Percentiles rank a stretch among this genome's conserved stretches.
These are phyloP conservation scores for Trichopoda pennipes DNA, from an alignment of 2,888 invertebrate species.

Conservation along the genomic window DNA sequence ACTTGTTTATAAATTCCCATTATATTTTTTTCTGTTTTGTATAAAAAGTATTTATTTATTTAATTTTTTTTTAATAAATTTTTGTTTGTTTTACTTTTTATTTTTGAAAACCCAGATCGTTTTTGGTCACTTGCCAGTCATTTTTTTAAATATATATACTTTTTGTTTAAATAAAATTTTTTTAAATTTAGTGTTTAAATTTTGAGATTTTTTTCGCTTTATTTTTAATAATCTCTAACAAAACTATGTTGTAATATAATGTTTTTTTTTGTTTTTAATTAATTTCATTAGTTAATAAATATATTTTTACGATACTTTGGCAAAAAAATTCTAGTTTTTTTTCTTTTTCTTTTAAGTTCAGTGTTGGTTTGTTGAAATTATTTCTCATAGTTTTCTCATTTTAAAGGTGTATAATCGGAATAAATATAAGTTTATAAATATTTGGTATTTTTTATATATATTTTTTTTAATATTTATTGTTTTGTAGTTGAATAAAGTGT, in stretches of 20 bases:
- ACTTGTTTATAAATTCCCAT: constrained; percentile 78
- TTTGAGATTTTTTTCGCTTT: constrained; percentile 58
- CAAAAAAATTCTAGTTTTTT: constrained; percentile 71
- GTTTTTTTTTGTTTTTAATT: constrained; percentile 61
- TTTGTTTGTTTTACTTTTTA: constrained; percentile 70
- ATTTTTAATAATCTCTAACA: constrained; percentile 54
- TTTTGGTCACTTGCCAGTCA: constrained; percentile 81
- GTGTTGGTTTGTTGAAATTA: constrained; percentile 47
- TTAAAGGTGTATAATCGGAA: constrained; percentile 70
- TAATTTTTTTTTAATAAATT: constrained; percentile 68
- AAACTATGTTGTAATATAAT: constrained; percentile 54
- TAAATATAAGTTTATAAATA: constrained; percentile 71
- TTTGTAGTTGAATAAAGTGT: constrained; percentile 62
- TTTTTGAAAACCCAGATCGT: constrained; percentile 81
- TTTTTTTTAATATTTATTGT: constrained; percentile 64
- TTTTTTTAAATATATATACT: constrained; percentile 67
- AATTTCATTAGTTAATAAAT: constrained; percentile 70
- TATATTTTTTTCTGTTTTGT: constrained; percentile 73
- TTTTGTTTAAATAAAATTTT: constrained; percentile 57
- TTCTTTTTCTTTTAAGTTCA: constrained; percentile 59
- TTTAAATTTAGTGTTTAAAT: constrained; percentile 51
- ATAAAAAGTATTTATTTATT: constrained; percentile 74
- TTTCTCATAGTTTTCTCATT: constrained; percentile 53
- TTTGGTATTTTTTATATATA: constrained; percentile 62
- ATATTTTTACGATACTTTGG: constrained; percentile 74